Conservation (phyloP, 2,888 invertebrate genomes). For the Sinotaia quadrata region DNA sequence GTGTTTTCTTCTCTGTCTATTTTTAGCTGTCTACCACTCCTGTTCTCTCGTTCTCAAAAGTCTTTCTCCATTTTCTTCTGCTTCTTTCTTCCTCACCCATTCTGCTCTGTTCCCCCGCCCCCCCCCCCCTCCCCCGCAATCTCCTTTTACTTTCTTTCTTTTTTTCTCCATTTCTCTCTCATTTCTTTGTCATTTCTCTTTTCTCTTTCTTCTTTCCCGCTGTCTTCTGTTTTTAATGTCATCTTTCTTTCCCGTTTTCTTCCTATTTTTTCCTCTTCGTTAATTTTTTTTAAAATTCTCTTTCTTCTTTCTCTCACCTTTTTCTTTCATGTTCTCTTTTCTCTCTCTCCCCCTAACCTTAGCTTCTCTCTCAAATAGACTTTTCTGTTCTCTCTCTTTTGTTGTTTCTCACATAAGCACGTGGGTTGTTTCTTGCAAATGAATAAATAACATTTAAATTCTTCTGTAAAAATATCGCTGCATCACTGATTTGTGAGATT, state of each 20-base stretch:
- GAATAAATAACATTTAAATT: no score
- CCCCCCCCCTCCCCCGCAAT: neutral
- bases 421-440: no score
- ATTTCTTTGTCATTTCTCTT: no score
- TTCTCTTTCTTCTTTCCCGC: conserved; percentile 16
- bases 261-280: conserved; percentile 13
- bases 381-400: no score
- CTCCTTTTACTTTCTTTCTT: neutral
- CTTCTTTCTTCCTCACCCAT: neutral
- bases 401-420: no score
- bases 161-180: neutral
- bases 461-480: no score
- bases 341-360: neutral
- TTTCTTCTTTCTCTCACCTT: no score
- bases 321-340: conserved; percentile 13
- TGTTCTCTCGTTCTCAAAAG: neutral
- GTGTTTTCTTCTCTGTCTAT: neutral
- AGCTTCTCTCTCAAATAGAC: no score
- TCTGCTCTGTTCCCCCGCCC: neutral
- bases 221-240: neutral
- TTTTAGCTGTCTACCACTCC: neutral
- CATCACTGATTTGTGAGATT: no score
- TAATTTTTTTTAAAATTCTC: no score
- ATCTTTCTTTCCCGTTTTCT: conserved; percentile 4
- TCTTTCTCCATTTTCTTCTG: neutral